Percentiles rank a stretch among this genome's conserved stretches.
phyloP scores from a whole-genome alignment of 2,888 invertebrate genomes.

The Harpagoxenus sublaevis region DNA sequence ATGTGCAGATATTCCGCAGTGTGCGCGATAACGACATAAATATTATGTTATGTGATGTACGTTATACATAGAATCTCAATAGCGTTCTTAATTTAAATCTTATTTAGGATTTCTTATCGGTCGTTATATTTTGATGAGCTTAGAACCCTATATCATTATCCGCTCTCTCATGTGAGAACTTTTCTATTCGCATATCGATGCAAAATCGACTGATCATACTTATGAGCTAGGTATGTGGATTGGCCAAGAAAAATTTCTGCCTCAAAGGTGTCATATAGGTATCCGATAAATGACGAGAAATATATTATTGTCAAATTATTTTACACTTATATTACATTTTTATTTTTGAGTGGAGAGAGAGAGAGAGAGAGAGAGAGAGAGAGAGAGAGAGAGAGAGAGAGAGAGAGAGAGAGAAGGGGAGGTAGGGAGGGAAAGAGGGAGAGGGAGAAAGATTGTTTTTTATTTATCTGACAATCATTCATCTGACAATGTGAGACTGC shows the following conservation, averaged over 20 bases:
- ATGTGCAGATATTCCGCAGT: background rate
- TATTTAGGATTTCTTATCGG: background rate
- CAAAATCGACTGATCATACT: background rate
- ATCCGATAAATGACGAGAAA: too few species aligned
- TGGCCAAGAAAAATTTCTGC: background rate
- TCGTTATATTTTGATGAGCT: background rate
- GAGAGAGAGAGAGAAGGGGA: too few species aligned
- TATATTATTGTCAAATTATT: background rate
- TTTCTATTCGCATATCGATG: background rate
- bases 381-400: background rate
- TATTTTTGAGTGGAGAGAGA: background rate
- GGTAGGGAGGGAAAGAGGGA: too few species aligned
- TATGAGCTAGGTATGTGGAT: background rate
- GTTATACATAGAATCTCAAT: background rate
- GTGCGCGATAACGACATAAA: background rate
- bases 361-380: background rate
- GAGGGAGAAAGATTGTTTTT: background rate
- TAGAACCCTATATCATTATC: background rate
- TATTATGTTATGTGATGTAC: background rate
- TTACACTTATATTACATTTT: background rate
- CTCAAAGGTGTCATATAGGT: background rate
- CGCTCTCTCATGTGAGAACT: background rate
- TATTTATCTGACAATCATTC: slow-evolving; percentile 8
- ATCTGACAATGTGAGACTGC: background rate
- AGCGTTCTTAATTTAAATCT: background rate